Evolutionary conservation across 2,113 vertebrate genomes (phyloP).

Genomic region (Atrichornis clamosus): DNA sequence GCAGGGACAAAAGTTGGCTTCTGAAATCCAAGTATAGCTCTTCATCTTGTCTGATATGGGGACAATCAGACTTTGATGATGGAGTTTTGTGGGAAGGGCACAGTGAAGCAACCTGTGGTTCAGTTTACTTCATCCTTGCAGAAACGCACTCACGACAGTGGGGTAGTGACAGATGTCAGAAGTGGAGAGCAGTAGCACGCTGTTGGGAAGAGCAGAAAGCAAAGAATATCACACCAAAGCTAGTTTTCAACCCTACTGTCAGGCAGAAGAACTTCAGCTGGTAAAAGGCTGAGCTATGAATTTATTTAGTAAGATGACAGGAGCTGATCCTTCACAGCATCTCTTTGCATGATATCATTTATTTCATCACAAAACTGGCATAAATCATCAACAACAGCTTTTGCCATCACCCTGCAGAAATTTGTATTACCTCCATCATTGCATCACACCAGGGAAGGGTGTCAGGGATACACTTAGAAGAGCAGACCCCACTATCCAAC

Average conservation of each 20-base stretch:
- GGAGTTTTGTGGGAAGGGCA: neutral
- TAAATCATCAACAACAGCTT: neutral
- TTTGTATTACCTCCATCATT: neutral
- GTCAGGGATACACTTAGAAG: neutral
- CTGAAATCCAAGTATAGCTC: neutral
- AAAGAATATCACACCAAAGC: neutral
- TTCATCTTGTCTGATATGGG: neutral
- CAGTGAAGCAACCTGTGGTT: neutral
- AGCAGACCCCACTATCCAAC: fast-evolving
- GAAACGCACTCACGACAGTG: neutral
- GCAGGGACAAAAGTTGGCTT: neutral
- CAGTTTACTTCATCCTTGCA: neutral
- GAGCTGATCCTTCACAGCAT: neutral
- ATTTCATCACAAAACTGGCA: neutral
- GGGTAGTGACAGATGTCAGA: neutral
- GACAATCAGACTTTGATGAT: neutral
- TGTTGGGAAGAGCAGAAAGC: neutral
- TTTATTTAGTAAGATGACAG: neutral
- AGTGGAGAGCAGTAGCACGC: neutral
- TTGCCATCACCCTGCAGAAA: neutral
- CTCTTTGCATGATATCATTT: neutral
- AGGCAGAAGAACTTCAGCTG: neutral
- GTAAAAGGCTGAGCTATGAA: neutral
- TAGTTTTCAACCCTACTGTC: neutral
- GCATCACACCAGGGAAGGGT: neutral